Evolutionary conservation across 2,113 vertebrate species (phyloP).

Genomic region (Xyliphius kryptos): DNA sequence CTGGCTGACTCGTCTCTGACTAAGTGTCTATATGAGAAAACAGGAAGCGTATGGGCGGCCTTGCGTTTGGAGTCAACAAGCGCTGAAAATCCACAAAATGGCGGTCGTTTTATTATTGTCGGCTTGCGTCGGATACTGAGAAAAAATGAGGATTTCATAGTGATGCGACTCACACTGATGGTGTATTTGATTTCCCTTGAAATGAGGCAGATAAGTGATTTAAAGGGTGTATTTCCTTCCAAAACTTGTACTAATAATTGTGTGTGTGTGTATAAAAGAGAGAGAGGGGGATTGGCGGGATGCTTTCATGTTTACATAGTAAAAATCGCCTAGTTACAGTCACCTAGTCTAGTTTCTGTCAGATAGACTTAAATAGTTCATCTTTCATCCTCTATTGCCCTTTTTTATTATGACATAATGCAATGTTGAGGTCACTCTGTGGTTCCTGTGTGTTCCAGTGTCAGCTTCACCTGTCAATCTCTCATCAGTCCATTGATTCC

Average conservation of each 20-base stretch:
- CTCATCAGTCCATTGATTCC: conserved; percentile 20
- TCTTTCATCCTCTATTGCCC: neutral
- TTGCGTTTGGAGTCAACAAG: conserved; percentile 27
- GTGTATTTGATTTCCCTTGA: conserved; percentile 10
- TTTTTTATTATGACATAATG: conserved; percentile 28
- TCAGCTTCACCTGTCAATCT: conserved; percentile 25
- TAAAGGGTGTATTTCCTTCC: neutral
- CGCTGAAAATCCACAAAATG: conserved; percentile 26
- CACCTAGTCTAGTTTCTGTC: conserved; percentile 26
- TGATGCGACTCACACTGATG: neutral
- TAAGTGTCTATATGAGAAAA: conserved; percentile 40
- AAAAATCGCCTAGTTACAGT: conserved; percentile 31
- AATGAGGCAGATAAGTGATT: conserved; percentile 6
- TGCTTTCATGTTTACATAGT: conserved; percentile 41
- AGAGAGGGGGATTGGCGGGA: neutral
- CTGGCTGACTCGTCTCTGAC: conserved; percentile 34
- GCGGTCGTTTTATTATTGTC: conserved; percentile 15
- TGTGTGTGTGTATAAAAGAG: neutral
- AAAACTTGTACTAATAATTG: neutral
- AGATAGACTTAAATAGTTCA: too few species aligned
- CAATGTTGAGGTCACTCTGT: conserved; percentile 33
- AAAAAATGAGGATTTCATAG: conserved; percentile 10
- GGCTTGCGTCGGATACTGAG: too few species aligned
- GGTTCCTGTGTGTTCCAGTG: conserved; percentile 24
- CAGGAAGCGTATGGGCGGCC: conserved; percentile 39